phyloP scores from a whole-genome alignment of 1,140 invertebrate genomes.

The Mesaphorura yosii region DNA sequence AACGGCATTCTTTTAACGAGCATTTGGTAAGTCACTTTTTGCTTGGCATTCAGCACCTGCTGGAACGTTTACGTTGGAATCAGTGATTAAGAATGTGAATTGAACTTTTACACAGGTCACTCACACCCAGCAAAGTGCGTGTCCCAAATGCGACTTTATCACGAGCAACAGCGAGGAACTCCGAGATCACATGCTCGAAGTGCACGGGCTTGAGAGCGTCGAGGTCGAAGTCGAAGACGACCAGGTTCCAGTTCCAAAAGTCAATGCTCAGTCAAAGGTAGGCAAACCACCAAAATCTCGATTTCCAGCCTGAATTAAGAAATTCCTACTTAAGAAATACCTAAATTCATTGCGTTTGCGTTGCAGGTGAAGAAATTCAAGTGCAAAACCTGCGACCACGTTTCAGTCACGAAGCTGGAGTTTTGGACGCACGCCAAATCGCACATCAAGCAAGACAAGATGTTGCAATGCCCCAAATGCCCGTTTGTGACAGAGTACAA shows the following conservation, averaged over 20 bases:
- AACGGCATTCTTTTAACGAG: constrained; percentile 29
- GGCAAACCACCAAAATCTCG: constrained; percentile 1
- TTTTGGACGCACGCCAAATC: constrained; percentile 83
- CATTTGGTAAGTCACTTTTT: constrained; percentile 27
- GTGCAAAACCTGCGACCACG: constrained; percentile 83
- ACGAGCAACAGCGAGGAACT: constrained; percentile 46
- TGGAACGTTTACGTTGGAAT: not conserved
- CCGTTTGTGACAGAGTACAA: constrained; percentile 98
- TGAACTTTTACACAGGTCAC: constrained; percentile 22
- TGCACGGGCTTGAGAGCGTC: constrained; percentile 28
- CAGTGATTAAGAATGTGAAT: constrained; percentile 1
- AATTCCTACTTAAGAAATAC: not conserved
- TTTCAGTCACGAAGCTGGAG: constrained; percentile 72
- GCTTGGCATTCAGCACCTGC: not conserved
- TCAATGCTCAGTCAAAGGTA: constrained; percentile 58
- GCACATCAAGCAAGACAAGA: constrained; percentile 88
- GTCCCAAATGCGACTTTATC: constrained; percentile 47
- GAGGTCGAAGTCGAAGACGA: constrained; percentile 44
- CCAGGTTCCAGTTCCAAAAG: constrained; percentile 54
- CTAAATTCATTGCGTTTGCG: not conserved
- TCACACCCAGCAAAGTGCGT: constrained; percentile 32
- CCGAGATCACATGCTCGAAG: constrained; percentile 46
- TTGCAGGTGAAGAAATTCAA: constrained; percentile 66
- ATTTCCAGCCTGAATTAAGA: not conserved
- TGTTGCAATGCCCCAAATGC: constrained; percentile 81